A percentile compares a stretch with the other conserved stretches of the same genome.
Conservation (phyloP, 2,797 vertebrate genomes). For the Sitta carolinensis region DNA sequence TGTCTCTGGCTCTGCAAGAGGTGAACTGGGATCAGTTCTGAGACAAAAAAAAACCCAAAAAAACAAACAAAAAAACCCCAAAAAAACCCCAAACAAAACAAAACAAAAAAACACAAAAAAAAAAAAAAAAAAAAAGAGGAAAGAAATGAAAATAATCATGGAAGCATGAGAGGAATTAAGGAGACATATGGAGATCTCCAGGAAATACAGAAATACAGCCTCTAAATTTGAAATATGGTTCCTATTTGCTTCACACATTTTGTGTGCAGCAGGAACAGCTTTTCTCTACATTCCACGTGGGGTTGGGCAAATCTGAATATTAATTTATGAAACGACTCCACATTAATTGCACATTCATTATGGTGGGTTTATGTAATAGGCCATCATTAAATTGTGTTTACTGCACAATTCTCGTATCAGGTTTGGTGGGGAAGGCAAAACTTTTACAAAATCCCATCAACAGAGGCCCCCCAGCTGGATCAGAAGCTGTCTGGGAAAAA, state of each 20-base stretch:
- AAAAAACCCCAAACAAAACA: too few species aligned
- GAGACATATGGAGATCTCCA: constrained; percentile 42
- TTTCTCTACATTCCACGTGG: neutral
- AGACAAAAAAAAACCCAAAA: neutral
- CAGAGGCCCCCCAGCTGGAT: constrained; percentile 63
- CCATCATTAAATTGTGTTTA: neutral
- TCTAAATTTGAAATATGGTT: constrained; percentile 57
- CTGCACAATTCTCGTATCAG: neutral
- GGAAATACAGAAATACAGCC: constrained; percentile 11
- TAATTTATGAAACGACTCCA: neutral
- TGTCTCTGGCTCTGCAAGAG: neutral
- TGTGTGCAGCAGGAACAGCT: constrained; percentile 36
- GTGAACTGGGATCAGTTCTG: neutral
- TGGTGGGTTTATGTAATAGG: neutral
- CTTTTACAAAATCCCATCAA: constrained; percentile 7
- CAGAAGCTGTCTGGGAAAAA: constrained; percentile 26
- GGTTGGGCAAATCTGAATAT: neutral
- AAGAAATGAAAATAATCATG: neutral
- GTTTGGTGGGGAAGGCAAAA: constrained; percentile 18
- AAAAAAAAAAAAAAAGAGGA: neutral
- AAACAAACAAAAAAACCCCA: too few species aligned
- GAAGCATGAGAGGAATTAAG: constrained; percentile 51
- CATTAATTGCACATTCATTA: neutral
- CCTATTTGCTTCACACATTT: constrained; percentile 58
- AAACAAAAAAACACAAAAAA: too few species aligned